Evolutionary conservation across 2,888 invertebrate species (phyloP).

Genomic region (Torymus aiolomorphi): DNA sequence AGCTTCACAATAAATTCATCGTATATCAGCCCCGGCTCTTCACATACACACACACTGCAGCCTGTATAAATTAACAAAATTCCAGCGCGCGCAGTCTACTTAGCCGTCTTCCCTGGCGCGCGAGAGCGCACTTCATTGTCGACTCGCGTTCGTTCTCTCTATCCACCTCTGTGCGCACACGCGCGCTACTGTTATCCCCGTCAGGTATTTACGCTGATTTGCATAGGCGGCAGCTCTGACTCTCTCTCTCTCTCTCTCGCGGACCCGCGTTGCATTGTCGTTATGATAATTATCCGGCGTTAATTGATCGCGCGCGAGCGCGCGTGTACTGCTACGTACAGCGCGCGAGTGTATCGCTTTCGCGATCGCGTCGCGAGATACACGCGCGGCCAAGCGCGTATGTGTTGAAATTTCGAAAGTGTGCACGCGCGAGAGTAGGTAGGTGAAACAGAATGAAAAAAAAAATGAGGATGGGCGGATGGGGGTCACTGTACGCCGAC

Average conservation of each 20-base stretch:
- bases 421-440: constrained; percentile 3
- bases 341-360: constrained; percentile 1
- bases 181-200: not conserved
- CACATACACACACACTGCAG: too few relatives aligned
- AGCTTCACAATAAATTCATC: not conserved
- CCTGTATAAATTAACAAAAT: too few relatives aligned
- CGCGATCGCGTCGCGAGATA: constrained; percentile 10
- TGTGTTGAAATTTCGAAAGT: constrained; percentile 54
- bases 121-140: not conserved
- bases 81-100: too few relatives aligned
- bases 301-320: constrained; percentile 42
- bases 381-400: constrained; percentile 3
- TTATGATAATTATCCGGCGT: constrained; percentile 55
- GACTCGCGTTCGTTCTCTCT: not conserved
- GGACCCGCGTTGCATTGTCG: constrained; percentile 40
- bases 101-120: not conserved
- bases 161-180: not conserved
- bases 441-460: not conserved
- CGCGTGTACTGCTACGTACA: not conserved
- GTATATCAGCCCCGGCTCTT: too few relatives aligned
- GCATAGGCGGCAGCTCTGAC: constrained; percentile 26
- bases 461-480: not conserved
- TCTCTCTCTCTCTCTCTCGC: not conserved
- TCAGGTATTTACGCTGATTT: constrained; percentile 42
- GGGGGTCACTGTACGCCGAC: constrained; percentile 32